These are phyloP conservation scores for Pheosia gnoma DNA, from an alignment of 2,888 invertebrate genomes.

Conservation along the genomic window DNA sequence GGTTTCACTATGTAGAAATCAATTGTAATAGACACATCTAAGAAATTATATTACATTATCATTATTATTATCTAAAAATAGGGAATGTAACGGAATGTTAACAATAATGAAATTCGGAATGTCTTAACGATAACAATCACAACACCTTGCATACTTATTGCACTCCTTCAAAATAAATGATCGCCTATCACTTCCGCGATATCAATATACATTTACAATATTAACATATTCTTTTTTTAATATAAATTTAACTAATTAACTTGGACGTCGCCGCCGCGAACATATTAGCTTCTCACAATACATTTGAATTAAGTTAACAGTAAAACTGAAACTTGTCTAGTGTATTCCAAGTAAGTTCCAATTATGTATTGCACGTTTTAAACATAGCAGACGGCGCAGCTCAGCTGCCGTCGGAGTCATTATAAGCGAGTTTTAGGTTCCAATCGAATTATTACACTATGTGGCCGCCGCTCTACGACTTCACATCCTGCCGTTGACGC, in stretches of 20 bases:
- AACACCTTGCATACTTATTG: constrained; percentile 82
- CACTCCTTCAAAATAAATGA: constrained; percentile 81
- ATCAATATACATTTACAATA: constrained; percentile 82
- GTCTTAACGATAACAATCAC: constrained; percentile 78
- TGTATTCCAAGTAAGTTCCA: constrained; percentile 46
- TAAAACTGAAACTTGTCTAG: constrained; percentile 62
- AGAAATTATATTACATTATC: constrained; percentile 37
- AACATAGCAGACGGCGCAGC: constrained; percentile 35
- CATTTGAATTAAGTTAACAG: constrained; percentile 41
- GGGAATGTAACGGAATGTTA: constrained; percentile 77
- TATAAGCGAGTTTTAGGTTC: constrained; percentile 46
- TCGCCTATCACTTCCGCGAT: constrained; percentile 76
- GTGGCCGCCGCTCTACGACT: constrained; percentile 35
- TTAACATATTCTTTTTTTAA: constrained; percentile 77
- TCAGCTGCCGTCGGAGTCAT: constrained; percentile 38
- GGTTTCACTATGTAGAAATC: constrained; percentile 50
- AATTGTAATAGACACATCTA: constrained; percentile 40
- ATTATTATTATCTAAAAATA: constrained; percentile 41
- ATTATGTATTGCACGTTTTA: constrained; percentile 34
- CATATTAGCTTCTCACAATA: constrained; percentile 51
- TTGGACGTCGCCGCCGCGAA: constrained; percentile 64
- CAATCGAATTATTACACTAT: constrained; percentile 44
- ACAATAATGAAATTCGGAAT: constrained; percentile 67
- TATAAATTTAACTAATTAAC: constrained; percentile 81
- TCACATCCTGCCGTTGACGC: background rate